Base-by-base conservation (phyloP, 2,888 invertebrate genomes). In the Cremastobaeus sp. region DNA sequence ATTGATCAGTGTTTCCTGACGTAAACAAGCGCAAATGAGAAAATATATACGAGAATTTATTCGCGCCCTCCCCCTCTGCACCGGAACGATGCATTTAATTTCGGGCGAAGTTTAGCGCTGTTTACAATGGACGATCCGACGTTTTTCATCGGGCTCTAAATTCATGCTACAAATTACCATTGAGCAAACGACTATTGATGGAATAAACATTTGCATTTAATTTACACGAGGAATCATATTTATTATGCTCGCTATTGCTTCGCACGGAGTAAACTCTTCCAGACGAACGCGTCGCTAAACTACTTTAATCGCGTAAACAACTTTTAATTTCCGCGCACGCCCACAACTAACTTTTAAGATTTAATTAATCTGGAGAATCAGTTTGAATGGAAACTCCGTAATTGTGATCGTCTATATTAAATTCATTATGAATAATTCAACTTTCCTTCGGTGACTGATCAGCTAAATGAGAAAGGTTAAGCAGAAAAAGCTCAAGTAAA, bases 161-260 rank as follows among this genome's bases (percentile, higher is more conserved):
- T 30, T 47, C n/a, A 17, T 3, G 17, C 6, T 0, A 8, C 8
- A 25, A 47, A 43, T 25, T 43, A 25, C n/a, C n/a, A n/a, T n/a
- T n/a, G n/a, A n/a, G n/a, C n/a, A n/a, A n/a, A n/a, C n/a, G 30
- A 5, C 9, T 25, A 50, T 35, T 18, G n/a, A 34, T 25, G 21
- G 15, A 52, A 52, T 25, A 37, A 50, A 37, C 34, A 25, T 52
- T 52, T 37, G 37, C 37, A 17, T 52, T 52, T 37, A 25, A 25
- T 37, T 52, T 52, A n/a, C 14, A 5, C 28, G 1, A 39, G 37
- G 15, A 48, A 48, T 32, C 30, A 32, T 48, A 48, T 48, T 48
- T 48, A 32, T 32, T 9, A 15, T 15, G 11, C 4, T 21, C 11
- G 12, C 21, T 43, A 21, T 20, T 11, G 12, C 17, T 11, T 1